Evolutionary conservation across 2,888 invertebrate genomes (phyloP), one percentile per base, ranked within the genome.

Genomic region (Tanytarsus gracilentus): DNA sequence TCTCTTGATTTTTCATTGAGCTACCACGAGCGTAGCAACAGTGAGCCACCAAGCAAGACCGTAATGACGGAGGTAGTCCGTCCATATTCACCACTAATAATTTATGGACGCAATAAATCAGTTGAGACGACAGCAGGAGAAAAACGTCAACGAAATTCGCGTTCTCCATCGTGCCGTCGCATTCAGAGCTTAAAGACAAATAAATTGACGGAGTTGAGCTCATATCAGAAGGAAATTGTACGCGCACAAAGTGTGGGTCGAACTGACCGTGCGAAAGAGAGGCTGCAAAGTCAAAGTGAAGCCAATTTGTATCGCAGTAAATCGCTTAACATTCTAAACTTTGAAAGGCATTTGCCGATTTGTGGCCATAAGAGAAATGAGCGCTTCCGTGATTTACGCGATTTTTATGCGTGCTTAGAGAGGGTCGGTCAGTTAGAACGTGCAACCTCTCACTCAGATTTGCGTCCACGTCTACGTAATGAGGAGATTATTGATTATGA

Each of bases 401-500:
- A 85, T 61, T 90, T 94, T 70, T 95, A 93, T 69, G 78, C 83
- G 29, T 88, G 86, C 64, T 77, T 95, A 63, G 93, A 93, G 72
- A 80, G 91, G 66, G 84, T 94, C 52, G 86, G 86, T 0, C 83
- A 90, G 67, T 71, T 93, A 61, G 92, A 93, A 73, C 81, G 81
- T 65, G 82, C 84, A 1, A 86, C 88, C 4, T 86, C 86, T 0
- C 79, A 77, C 0, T 77, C 77, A 48, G 84, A 86, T 66, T 75
- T 88, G 52, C 79, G 84, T 53, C 86, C 87, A 1, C 77, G 88
- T 65, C 78, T 81, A 65, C 83, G 79, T 70, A 85, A 87, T 67
- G 85, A 86, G 66, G 88, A 89, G 70, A 84, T 89, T 8, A 83
- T 91, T 63, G 90, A 91, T 73, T 92, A 86, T 69, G 91, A 92